Evolutionary conservation across 2,888 invertebrate species (phyloP).

Genomic region (Dicroscelio sp.): DNA sequence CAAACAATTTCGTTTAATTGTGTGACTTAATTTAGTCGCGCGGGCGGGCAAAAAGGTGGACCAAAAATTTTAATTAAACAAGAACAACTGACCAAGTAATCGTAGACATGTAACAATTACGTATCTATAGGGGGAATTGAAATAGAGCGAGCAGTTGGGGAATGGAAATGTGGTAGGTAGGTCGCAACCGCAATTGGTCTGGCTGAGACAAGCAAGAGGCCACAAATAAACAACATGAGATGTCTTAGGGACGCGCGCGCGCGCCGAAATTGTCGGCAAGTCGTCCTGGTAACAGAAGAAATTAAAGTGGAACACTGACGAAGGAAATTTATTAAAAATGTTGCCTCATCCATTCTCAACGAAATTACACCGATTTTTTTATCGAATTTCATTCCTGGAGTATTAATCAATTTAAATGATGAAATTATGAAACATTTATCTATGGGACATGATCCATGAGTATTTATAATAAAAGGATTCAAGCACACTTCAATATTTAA

Average conservation of each 20-base stretch:
- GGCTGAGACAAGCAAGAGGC: conserved; percentile 69
- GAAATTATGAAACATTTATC: no score
- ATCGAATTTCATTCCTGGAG: no score
- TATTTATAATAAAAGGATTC: no score
- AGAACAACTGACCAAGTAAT: conserved; percentile 30
- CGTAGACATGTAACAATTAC: conserved; percentile 66
- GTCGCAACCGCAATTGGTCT: conserved; percentile 75
- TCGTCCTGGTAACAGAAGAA: conserved; percentile 34
- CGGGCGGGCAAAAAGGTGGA: background rate
- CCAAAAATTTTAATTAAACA: conserved; percentile 43
- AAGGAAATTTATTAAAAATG: conserved; percentile 55
- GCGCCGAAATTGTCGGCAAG: conserved; percentile 55
- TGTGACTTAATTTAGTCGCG: no score
- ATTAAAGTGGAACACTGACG: conserved; percentile 51
- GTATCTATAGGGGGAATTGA: conserved; percentile 64
- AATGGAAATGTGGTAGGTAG: conserved; percentile 69
- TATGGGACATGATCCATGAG: no score
- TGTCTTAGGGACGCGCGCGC: conserved; percentile 55
- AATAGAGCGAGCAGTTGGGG: conserved; percentile 59
- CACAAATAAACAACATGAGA: conserved; percentile 74
- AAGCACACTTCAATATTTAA: no score
- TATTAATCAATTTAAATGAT: no score
- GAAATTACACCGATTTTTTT: no score
- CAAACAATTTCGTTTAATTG: no score
- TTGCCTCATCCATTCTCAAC: no score